Evolutionary conservation across 1,140 invertebrate genomes (phyloP).

Genomic region (Drosophila tristis): DNA sequence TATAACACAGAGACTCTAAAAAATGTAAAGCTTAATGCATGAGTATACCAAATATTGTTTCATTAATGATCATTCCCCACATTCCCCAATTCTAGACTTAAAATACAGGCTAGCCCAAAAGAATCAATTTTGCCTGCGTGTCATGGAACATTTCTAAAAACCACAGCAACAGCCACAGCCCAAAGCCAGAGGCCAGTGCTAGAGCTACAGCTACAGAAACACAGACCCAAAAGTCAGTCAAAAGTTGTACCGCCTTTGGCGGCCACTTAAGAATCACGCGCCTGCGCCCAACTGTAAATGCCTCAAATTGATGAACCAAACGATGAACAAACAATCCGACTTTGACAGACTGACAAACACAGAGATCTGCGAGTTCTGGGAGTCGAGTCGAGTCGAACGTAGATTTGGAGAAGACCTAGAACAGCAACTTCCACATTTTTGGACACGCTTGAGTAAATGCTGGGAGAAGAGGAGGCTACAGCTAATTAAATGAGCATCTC

Average conservation of each 20-base stretch:
- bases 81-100: no score
- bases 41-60: no score
- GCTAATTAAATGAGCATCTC: slow-evolving; percentile 69
- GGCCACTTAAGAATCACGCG: slow-evolving; percentile 46
- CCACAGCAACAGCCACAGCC: no score
- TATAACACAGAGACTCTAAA: no score
- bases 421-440: slow-evolving; percentile 58
- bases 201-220: no score
- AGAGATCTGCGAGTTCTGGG: slow-evolving; percentile 8
- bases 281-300: slow-evolving; percentile 63
- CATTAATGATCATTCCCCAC: no score
- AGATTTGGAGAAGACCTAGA: slow-evolving; percentile 30
- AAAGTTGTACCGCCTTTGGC: slow-evolving; percentile 40
- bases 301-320: slow-evolving; percentile 69
- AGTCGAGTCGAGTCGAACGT: slow-evolving; percentile 13
- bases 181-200: slow-evolving; percentile 6
- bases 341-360: slow-evolving; percentile 47
- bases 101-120: not conserved
- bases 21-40: no score
- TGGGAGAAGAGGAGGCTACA: slow-evolving; percentile 34
- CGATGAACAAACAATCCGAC: slow-evolving; percentile 5
- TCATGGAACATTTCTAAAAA: not conserved
- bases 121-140: slow-evolving; percentile 17
- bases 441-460: slow-evolving; percentile 67
- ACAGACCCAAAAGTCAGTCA: slow-evolving; percentile 9